Conservation (phyloP, 2,797 vertebrate genomes). For the Neosalanx taihuensis region DNA sequence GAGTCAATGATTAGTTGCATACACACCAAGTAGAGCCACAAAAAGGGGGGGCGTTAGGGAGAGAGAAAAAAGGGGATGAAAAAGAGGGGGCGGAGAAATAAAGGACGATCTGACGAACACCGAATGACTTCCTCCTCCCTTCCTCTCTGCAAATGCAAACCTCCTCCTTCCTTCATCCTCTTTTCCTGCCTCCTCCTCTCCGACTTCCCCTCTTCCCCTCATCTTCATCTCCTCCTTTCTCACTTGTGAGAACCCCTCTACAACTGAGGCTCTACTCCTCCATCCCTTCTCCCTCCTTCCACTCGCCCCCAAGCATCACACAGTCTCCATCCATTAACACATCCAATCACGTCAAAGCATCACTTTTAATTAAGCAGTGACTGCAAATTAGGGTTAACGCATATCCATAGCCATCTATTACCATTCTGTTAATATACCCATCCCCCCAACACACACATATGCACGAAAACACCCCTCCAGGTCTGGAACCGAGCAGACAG, state of each 20-base stretch:
- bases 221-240: constrained; percentile 38
- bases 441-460: constrained; percentile 4
- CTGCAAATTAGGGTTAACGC: constrained; percentile 56
- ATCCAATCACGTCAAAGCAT: constrained; percentile 56
- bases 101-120: constrained; percentile 37
- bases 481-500: constrained; percentile 54
- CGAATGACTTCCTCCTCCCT: constrained; percentile 64
- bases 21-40: constrained; percentile 14
- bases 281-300: too few species aligned
- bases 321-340: constrained; percentile 54
- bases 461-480: constrained; percentile 25
- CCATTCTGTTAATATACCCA: constrained; percentile 44
- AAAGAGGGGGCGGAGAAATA: constrained; percentile 58
- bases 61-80: constrained; percentile 28
- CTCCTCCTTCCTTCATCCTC: constrained; percentile 24
- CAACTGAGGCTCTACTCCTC: too few species aligned
- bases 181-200: constrained; percentile 2
- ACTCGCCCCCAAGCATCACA: neutral
- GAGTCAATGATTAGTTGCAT: constrained; percentile 45
- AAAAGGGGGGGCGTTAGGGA: constrained; percentile 27
- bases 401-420: constrained; percentile 52
- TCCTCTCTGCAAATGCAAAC: neutral
- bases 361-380: constrained; percentile 66
- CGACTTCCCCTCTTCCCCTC: constrained; percentile 27
- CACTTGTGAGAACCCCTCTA: too few species aligned